These are phyloP conservation scores for Larimichthys polyactis DNA, from an alignment of 2,113 vertebrate genomes.

Conservation along the genomic window DNA sequence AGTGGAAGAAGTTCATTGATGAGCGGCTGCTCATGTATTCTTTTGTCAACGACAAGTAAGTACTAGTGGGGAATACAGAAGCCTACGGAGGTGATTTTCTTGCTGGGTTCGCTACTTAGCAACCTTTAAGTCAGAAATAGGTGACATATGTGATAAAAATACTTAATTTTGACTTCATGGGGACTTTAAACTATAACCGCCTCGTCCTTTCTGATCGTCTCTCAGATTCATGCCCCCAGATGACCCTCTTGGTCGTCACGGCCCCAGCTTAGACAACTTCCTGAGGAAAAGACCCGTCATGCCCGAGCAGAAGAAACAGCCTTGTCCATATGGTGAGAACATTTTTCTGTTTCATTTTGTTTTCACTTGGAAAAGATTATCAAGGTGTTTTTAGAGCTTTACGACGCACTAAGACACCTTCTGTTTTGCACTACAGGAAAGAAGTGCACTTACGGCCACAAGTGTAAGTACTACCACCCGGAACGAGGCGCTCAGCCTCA, in stretches of 20 bases:
- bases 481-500: constrained; percentile 97
- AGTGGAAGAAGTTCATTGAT: constrained; percentile 99
- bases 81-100: no score
- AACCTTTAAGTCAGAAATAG: no score
- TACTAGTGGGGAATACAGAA: not conserved
- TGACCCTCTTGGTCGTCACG: constrained; percentile 96
- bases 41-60: constrained; percentile 99
- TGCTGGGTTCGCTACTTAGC: no score
- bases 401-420: not conserved
- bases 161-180: not conserved
- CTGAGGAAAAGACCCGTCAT: constrained; percentile 94
- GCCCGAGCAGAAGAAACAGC: constrained; percentile 98
- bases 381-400: not conserved
- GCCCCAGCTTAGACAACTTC: constrained; percentile 97
- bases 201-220: not conserved
- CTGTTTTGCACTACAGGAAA: constrained; percentile 85
- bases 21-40: constrained; percentile 98
- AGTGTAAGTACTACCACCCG: constrained; percentile 98
- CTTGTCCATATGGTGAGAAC: constrained; percentile 94
- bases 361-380: not conserved
- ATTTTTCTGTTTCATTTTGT: no score
- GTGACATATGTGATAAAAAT: no score
- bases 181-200: no score
- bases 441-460: constrained; percentile 99
- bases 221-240: constrained; percentile 96